Base-by-base conservation (phyloP, 2,113 vertebrate species). In the Saguinus midas region DNA sequence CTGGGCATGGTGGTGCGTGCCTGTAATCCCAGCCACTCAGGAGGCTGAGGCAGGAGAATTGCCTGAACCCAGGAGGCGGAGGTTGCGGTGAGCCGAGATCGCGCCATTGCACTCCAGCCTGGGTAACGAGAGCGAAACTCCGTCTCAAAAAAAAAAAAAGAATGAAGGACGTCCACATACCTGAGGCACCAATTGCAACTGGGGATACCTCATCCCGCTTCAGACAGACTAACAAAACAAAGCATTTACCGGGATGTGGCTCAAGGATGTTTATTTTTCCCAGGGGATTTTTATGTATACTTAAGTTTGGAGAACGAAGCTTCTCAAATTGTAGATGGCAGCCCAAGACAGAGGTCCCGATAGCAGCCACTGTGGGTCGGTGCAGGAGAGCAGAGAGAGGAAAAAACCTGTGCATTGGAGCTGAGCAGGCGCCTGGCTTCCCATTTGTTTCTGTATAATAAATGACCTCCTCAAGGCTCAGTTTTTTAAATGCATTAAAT, bases 81-180 rank as follows among this genome's bases (percentile, higher is more conserved):
- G 37, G 37, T 40, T 40, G 37, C 37, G 37, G 37, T 40, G 37
- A 40, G 37, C 37, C 37, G 37, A 40, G 37, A 40, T 40, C 37
- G 37, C 37, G 37, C 37, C 37, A 40, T 40, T 40, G 37, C 37
- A 40, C 37, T 40, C 37, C 37, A 40, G 37, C 37, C 37, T 40
- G 37, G 37, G 37, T 40, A 40, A 40, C 37, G 37, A 40, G 37
- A 40, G 37, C 37, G 37, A 40, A 40, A 40, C 37, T 40, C 37
- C 37, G 37, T 40, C 37, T 40, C 37, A 40, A 40, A 40, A 40
- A 40, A 40, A 40, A 40, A 40, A 40, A 40, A 13, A 50, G 37
- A 37, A 5, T 2, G 52, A 43, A 5, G 48, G 12, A 9, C 4
- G 16, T 23, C 10, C 0, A 4, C 8, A 14, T 13, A 1, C 61